Evolutionary conservation across 1,140 invertebrate genomes (phyloP), one percentile per base, ranked within the genome.

Genomic region (Zaprionus ghesquierei): DNA sequence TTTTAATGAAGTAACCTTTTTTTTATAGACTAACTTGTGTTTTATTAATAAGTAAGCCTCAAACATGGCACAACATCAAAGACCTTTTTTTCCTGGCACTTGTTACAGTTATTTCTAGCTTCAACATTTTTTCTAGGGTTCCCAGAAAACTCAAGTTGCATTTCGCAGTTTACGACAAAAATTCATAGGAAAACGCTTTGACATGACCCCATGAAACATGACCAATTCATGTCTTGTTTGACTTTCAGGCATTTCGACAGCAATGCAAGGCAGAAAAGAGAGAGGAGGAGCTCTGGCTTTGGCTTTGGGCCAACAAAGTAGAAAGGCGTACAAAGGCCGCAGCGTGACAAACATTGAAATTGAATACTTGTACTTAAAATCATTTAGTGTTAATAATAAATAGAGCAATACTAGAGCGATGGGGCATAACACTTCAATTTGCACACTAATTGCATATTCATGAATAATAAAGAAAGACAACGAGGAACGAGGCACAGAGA

Each of bases 381-480:
- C 66, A 74, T 85, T 85, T 81, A 80, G 81, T 85, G 66, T 85
- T 77, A 85, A 85, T 85, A 86, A 87, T 84, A 77, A 69, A 73
- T 84, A 73, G 69, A 74, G 66, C 41, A 31, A 41, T 75, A 82
- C 49, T 54, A 64, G 50, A 86, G 49, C 22, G 15, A n/a, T n/a
- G n/a, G n/a, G n/a, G 35, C 35, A 20, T 27, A 81, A 79, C 74
- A 84, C 77, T 89, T 75, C 49, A 77, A 89, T 89, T 84, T 86
- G 77, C 82, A 89, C 74, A 86, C 77, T 85, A 85, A 85, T 86
- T 85, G 77, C 77, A 73, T 81, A 86, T 86, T 86, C 81, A 85
- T 89, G 85, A 84, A 89, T 89, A 89, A 78, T 71, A 84, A 46
- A 46, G 20, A 22, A 46, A 46, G 41, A 22, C 41, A 46, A 22